phyloP scores from a whole-genome alignment of 2,113 vertebrate genomes.

The Microtus pennsylvanicus region DNA sequence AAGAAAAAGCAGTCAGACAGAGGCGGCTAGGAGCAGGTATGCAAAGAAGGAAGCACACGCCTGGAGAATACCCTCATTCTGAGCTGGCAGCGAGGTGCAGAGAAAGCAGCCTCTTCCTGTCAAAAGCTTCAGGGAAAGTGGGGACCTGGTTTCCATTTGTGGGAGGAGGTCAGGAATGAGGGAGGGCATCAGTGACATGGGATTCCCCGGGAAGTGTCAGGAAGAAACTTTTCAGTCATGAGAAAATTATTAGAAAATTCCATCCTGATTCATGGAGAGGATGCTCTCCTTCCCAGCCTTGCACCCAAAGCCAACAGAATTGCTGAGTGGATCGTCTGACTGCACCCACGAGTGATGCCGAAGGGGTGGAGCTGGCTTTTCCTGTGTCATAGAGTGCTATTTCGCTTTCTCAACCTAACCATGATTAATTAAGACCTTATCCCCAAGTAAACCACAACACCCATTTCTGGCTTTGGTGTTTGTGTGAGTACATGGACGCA shows the following conservation, averaged over 20 bases:
- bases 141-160: neutral
- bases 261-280: neutral
- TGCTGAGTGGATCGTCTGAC: neutral
- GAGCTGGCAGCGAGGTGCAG: neutral
- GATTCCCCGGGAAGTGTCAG: neutral
- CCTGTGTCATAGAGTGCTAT: no score
- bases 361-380: neutral
- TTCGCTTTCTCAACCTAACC: neutral
- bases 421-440: neutral
- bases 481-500: no score
- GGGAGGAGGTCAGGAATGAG: neutral
- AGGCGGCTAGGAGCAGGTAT: neutral
- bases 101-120: neutral
- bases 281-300: neutral
- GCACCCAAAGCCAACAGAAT: neutral
- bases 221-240: neutral
- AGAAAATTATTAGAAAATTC: neutral
- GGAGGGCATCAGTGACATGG: no score
- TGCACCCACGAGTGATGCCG: neutral
- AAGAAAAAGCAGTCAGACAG: neutral
- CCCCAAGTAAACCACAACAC: neutral
- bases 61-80: neutral
- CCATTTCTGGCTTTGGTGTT: neutral
- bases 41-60: neutral
- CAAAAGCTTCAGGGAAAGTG: neutral